Percentiles rank a stretch among this genome's conserved stretches.
Conservation (phyloP, 2,888 invertebrate genomes). For the Himalopsyche anomala region DNA sequence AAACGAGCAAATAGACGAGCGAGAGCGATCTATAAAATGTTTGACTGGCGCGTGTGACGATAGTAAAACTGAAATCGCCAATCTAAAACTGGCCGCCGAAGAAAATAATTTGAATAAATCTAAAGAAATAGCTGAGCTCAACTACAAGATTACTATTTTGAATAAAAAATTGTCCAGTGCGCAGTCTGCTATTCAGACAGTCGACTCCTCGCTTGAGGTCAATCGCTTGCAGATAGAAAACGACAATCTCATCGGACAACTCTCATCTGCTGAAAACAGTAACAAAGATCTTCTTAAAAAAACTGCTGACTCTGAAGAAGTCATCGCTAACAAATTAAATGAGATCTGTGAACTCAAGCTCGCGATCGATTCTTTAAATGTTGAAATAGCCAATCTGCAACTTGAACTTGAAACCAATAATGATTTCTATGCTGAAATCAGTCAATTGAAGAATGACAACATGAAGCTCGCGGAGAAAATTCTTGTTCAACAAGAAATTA, state of each 20-base stretch:
- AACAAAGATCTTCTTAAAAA: constrained; percentile 22
- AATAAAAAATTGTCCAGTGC: not conserved
- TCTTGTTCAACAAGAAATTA: not conserved
- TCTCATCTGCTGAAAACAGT: not conserved
- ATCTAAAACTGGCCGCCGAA: not conserved
- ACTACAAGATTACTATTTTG: not conserved
- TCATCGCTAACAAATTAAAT: not conserved
- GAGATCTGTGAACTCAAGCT: constrained; percentile 8
- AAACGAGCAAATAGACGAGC: not conserved
- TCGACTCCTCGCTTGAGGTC: not conserved
- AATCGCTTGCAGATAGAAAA: not conserved
- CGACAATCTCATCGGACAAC: not conserved
- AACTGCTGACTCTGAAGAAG: not conserved
- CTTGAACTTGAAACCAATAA: not conserved
- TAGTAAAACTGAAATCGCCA: not conserved
- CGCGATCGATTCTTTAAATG: not conserved
- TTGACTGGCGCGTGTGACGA: not conserved
- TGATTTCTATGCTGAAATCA: not conserved
- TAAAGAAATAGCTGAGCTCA: not conserved
- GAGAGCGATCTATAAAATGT: not conserved
- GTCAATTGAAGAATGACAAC: not conserved
- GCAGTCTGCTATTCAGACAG: not conserved
- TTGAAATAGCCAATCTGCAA: not conserved
- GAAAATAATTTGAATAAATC: constrained; percentile 11
- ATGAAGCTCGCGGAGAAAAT: not conserved